Evolutionary conservation across 2,113 vertebrate species (phyloP), one percentile per base, ranked within the genome.

Genomic region (Microtus richardsoni): DNA sequence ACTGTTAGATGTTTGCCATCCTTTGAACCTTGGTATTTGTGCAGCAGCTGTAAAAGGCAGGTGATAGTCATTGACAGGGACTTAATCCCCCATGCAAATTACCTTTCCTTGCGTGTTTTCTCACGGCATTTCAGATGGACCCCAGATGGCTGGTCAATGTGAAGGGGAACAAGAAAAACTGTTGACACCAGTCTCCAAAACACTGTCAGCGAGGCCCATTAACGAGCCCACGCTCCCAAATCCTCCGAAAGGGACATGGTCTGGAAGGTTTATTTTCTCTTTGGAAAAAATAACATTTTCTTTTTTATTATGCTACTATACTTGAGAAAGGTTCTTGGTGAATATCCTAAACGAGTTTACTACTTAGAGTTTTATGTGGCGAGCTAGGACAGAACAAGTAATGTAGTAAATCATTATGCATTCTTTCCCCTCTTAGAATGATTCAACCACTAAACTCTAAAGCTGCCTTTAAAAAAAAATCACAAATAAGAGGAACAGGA

Each of bases 11-110:
- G 91, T 75, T 62, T 41, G 62, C 92, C 21, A 60, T 94, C 87
- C 68, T 97, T 96, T 96, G 93, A 95, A 96, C 11, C 36, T 93
- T 66, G 13, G 36, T 93, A 33, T 89, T 91, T 87, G 64, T 66
- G 75, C 0, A 96, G 77, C 58, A 94, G 71, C 66, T 92, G 5
- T 86, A n/a, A 68, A 49, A 22, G 86, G 90, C 91, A 88, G 77
- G 71, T 49, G 60, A 78, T 47, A 24, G 28, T 47, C 21, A 33
- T 9, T 4, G 33, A 54, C 7, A 79, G 58, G 47, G 41, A 28
- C 14, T 92, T 91, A 88, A n/a, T 89, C 33, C 36, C 70, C n/a
- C 86, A 79, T 87, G 74, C 64, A 95, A 96, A 94, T 91, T n/a
- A 73, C 58, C 49, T 62, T 70, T 82, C n/a, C 4, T 28, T 54